phyloP scores from a whole-genome alignment of 1,140 invertebrate genomes.

The Aphaenogaster rudis region DNA sequence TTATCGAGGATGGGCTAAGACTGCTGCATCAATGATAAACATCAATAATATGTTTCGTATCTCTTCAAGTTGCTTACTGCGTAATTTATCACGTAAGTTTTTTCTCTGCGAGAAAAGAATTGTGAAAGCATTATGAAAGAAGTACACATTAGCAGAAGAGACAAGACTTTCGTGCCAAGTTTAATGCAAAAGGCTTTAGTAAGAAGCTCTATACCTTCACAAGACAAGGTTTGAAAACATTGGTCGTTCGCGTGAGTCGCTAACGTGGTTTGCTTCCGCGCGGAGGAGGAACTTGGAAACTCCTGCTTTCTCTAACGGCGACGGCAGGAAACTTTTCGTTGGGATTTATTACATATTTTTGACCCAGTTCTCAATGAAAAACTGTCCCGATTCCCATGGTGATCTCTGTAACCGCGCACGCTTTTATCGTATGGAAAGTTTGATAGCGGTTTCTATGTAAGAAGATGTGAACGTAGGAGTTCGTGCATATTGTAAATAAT shows the following conservation, averaged over 20 bases:
- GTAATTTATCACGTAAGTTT: constrained; percentile 14
- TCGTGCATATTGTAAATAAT: neutral
- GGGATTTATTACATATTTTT: constrained; percentile 70
- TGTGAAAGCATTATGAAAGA: neutral
- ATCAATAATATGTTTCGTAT: neutral
- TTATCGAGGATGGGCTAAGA: neutral
- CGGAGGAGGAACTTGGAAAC: constrained; percentile 45
- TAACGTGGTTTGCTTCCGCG: constrained; percentile 20
- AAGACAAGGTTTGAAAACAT: constrained; percentile 52
- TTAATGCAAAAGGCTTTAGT: constrained; percentile 41
- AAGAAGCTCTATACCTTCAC: constrained; percentile 5
- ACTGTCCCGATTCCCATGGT: constrained; percentile 60
- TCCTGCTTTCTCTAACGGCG: constrained; percentile 27
- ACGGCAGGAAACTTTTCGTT: constrained; percentile 28
- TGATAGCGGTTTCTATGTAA: constrained; percentile 5
- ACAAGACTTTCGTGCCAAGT: constrained; percentile 50
- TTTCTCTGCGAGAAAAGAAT: neutral
- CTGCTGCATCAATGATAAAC: neutral
- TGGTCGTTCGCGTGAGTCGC: constrained; percentile 51
- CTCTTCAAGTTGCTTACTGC: neutral
- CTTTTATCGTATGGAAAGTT: constrained; percentile 24
- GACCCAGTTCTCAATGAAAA: constrained; percentile 58
- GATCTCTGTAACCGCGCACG: neutral
- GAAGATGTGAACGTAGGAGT: neutral
- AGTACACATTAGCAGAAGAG: constrained; percentile 22